A percentile compares a stretch with the other conserved stretches of the same genome.
These are phyloP conservation scores for Hydropsyche betteni DNA, from an alignment of 2,888 invertebrate genomes.

Conservation along the genomic window DNA sequence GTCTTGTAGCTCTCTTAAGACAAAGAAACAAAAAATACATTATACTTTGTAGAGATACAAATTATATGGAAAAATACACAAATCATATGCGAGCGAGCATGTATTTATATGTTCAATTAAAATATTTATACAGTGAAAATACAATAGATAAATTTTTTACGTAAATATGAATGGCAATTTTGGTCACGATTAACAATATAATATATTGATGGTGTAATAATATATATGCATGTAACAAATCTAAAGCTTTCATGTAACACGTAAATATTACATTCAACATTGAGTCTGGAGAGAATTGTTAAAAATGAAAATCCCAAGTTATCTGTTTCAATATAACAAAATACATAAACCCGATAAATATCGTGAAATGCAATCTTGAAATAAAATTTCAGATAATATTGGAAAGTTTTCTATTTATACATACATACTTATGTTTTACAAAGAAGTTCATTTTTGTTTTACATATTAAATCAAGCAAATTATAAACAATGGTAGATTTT, in stretches of 20 bases:
- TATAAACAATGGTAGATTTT: too few species aligned
- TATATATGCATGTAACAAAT: conserved; percentile 13
- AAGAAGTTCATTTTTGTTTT: too few species aligned
- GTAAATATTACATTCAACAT: too few species aligned
- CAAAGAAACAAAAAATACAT: conserved; percentile 41
- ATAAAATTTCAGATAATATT: too few species aligned
- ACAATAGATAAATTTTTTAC: neutral
- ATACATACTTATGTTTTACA: too few species aligned
- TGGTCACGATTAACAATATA: conserved; percentile 12
- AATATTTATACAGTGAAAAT: neutral
- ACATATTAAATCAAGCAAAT: too few species aligned
- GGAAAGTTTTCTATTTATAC: too few species aligned
- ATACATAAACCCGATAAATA: too few species aligned
- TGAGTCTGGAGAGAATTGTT: too few species aligned
- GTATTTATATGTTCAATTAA: neutral
- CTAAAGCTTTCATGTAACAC: neutral
- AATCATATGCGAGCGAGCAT: neutral
- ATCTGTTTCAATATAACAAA: too few species aligned
- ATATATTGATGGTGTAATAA: conserved; percentile 18
- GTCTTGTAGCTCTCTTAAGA: conserved; percentile 51
- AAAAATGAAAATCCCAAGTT: too few species aligned
- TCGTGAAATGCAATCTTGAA: too few species aligned
- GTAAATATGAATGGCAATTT: neutral
- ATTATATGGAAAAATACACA: neutral
- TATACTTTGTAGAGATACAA: neutral